Percentiles rank a stretch among this genome's conserved stretches.
These are phyloP conservation scores for Chymomyza fuscimana DNA, from an alignment of 2,888 invertebrate species.

Conservation along the genomic window DNA sequence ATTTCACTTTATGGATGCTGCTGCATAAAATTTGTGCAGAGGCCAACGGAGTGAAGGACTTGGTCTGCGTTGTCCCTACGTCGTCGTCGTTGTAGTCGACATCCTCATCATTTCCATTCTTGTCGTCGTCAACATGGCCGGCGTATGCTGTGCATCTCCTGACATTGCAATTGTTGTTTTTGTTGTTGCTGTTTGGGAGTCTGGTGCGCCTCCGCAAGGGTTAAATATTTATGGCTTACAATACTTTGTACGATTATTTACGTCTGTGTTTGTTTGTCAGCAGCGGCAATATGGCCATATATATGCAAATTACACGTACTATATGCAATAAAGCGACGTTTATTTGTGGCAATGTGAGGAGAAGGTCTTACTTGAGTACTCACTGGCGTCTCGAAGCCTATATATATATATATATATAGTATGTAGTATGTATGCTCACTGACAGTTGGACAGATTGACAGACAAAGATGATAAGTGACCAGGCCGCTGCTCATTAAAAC, in stretches of 20 bases:
- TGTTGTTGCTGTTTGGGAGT: neutral
- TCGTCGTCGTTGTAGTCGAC: constrained; percentile 9
- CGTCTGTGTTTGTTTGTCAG: constrained; percentile 59
- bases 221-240: constrained; percentile 65
- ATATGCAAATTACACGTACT: constrained; percentile 56
- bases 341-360: constrained; percentile 38
- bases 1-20: constrained; percentile 53
- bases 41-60: neutral
- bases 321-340: constrained; percentile 51
- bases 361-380: constrained; percentile 7
- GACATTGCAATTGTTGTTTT: neutral
- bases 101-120: neutral
- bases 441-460: neutral
- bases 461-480: neutral
- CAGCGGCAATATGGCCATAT: constrained; percentile 41
- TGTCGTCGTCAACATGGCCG: constrained; percentile 7
- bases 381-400: neutral
- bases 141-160: constrained; percentile 1
- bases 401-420: too few species aligned
- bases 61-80: constrained; percentile 1
- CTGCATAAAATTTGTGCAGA: constrained; percentile 3
- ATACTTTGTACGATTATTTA: constrained; percentile 73
- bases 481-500: neutral
- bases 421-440: too few species aligned
- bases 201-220: constrained; percentile 22